Base-by-base conservation (phyloP, 2,113 vertebrate genomes). In the Sturnira hondurensis region DNA sequence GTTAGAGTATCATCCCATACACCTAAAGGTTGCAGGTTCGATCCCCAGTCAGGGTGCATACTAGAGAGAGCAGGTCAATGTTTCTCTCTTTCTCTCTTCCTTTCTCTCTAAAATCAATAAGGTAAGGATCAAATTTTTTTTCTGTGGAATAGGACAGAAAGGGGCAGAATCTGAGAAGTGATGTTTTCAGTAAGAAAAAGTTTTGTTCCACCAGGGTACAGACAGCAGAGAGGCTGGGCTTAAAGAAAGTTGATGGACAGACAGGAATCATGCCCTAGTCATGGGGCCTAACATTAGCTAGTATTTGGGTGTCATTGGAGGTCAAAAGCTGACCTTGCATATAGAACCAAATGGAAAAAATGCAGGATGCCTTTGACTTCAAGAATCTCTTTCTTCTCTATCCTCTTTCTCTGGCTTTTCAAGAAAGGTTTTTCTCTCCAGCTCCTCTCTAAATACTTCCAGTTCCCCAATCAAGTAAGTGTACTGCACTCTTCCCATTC, bases 391-490 rank as follows among this genome's bases (percentile, higher is more conserved):
- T 87, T 54, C 65, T 47, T 22, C 52, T 87, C 47, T 56, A 38
- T 50, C 26, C 4, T 92, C 15, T 82, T 76, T 41, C 52, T 88
- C 26, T 76, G 38, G 26, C 12, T 50, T 43, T 58, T 50, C 26
- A 9, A 74, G 43, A n/a, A 83, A 65, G 6, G 20, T 70, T 41
- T 83, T 41, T 58, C 24, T 50, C 50, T 88, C 84, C 58, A 15
- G 67, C 36, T 33, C 47, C 38, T 81, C 11, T n/a, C 43, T 87
- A 67, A 87, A 92, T 74, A 41, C 68, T 83, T 68, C n/a, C 22
- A 28, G 22, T n/a, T 68, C 12, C 22, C 84, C 26, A 15, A 14
- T 92, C 56, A 82, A 73, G 54, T n/a, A 80, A 85, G n/a, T 67
- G 14, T 58, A 76, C 47, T 83, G 68, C 68, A 61, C 22, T 45